Conservation (phyloP, 2,797 vertebrate genomes). For the Darevskia mixta region DNA sequence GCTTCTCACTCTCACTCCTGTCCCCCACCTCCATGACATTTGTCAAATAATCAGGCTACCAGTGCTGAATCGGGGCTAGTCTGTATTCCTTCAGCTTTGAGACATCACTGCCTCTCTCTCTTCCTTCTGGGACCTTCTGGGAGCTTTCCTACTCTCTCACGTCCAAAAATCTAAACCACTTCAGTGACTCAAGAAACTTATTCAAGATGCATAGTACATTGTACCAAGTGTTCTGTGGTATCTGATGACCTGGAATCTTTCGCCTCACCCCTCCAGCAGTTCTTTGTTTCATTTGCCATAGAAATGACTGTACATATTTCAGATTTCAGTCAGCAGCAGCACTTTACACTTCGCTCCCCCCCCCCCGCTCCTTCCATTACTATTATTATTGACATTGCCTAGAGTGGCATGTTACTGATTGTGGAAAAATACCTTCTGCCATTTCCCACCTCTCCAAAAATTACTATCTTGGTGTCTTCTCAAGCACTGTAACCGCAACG, state of each 20-base stretch:
- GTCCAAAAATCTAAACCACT: not conserved
- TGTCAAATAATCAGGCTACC: not conserved
- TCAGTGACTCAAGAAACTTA: not conserved
- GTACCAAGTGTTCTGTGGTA: not conserved
- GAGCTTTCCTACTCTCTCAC: too few relatives aligned
- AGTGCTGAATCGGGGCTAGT: not conserved
- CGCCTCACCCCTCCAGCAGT: not conserved
- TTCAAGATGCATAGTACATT: not conserved
- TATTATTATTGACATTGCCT: conserved; percentile 52
- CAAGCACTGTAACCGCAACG: not conserved
- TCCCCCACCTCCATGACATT: not conserved
- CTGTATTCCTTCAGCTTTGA: not conserved
- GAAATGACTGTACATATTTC: not conserved
- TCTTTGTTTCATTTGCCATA: not conserved
- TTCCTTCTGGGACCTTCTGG: not conserved
- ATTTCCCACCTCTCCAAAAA: not conserved
- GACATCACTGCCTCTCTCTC: not conserved
- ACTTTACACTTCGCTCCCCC: conserved; percentile 22
- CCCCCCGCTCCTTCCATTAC: conserved; percentile 36
- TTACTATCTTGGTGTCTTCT: conserved; percentile 10
- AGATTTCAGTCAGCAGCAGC: conserved; percentile 29
- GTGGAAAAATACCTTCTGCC: conserved; percentile 14
- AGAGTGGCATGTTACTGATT: conserved; percentile 14
- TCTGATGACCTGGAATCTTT: not conserved
- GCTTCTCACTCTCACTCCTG: not conserved